A percentile compares a stretch with the other conserved stretches of the same genome.
These are phyloP conservation scores for Lathamus discolor DNA, from an alignment of 2,113 vertebrate genomes.

Conservation along the genomic window DNA sequence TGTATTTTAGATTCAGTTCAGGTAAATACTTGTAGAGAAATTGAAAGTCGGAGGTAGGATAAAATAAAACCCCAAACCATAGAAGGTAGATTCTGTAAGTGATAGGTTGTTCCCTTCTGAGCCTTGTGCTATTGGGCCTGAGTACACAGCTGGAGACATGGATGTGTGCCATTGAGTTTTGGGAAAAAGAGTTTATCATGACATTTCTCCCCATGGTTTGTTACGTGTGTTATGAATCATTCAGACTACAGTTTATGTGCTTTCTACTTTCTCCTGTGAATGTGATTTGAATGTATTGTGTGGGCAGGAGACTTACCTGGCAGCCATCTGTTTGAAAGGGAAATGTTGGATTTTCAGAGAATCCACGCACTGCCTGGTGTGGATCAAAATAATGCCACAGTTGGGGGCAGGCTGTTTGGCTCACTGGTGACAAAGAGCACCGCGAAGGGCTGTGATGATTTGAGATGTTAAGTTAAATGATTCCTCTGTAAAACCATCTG, in stretches of 20 bases:
- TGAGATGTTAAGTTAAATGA: neutral
- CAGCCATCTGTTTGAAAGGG: neutral
- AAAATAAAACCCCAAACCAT: neutral
- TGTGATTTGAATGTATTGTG: neutral
- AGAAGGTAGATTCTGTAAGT: neutral
- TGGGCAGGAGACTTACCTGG: neutral
- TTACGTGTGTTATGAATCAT: neutral
- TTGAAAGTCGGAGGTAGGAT: neutral
- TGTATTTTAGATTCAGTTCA: neutral
- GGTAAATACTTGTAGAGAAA: neutral
- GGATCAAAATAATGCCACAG: neutral
- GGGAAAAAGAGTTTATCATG: neutral
- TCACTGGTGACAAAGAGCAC: neutral
- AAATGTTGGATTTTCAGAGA: neutral
- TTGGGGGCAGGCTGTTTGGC: neutral
- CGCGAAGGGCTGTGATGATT: neutral
- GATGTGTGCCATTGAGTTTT: neutral
- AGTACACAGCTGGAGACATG: neutral
- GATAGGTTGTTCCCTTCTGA: neutral
- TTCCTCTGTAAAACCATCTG: neutral
- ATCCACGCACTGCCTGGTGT: accelerated
- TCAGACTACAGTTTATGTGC: neutral
- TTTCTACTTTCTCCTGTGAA: neutral
- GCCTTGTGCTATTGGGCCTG: neutral
- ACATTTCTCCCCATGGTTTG: neutral